Conservation (phyloP, 2,888 invertebrate species). For the Adelognathus sp. region DNA sequence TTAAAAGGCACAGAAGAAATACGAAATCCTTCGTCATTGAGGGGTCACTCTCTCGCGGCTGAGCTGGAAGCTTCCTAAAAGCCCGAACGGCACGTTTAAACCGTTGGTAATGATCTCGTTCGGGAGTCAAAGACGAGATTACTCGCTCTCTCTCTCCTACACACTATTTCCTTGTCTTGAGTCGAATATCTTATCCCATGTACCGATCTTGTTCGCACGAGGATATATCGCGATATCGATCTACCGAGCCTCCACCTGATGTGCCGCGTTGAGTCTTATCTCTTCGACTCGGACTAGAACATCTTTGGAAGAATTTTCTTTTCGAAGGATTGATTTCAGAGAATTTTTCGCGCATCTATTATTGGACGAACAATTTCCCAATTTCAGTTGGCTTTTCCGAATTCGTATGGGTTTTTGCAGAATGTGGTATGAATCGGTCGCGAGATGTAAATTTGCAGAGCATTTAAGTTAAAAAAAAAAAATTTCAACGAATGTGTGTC, state of each 20-base stretch:
- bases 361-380: too few relatives aligned
- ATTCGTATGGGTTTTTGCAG: too few relatives aligned
- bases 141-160: slow-evolving; percentile 11
- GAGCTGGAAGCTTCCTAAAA: slow-evolving; percentile 53
- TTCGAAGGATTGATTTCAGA: too few relatives aligned
- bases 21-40: slow-evolving; percentile 57
- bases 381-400: neutral
- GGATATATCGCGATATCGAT: slow-evolving; percentile 68
- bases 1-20: neutral
- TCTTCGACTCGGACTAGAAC: slow-evolving; percentile 6
- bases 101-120: slow-evolving; percentile 59
- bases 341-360: too few relatives aligned
- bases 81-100: slow-evolving; percentile 59
- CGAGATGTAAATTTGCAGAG: too few relatives aligned
- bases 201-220: slow-evolving; percentile 68
- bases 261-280: slow-evolving; percentile 12
- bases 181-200: slow-evolving; percentile 60
- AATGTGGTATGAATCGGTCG: too few relatives aligned
- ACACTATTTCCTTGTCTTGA: slow-evolving; percentile 10
- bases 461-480: too few relatives aligned
- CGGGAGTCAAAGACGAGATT: slow-evolving; percentile 57
- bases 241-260: slow-evolving; percentile 29
- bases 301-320: slow-evolving; percentile 3
- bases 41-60: neutral
- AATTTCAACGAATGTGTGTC: too few relatives aligned